phyloP scores from a whole-genome alignment of 2,888 invertebrate genomes.

The Tiliacea aurago region DNA sequence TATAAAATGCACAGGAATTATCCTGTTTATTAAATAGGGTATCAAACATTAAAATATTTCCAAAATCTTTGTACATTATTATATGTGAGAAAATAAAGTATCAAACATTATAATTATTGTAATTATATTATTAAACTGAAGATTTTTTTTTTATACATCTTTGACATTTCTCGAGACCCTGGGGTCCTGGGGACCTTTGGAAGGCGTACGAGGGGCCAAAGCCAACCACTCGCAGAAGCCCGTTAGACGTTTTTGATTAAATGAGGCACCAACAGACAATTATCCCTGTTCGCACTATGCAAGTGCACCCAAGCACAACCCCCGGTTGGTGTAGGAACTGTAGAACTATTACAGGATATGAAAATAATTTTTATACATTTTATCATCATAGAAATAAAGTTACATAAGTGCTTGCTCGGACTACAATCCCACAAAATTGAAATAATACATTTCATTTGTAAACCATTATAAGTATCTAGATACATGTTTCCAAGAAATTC shows the following conservation, averaged over 20 bases:
- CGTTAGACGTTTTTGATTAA: not conserved
- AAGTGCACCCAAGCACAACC: not conserved
- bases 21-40: conserved; percentile 57
- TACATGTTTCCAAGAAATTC: conserved; percentile 69
- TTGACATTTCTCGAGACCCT: not conserved
- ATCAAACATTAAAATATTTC: conserved; percentile 62
- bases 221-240: not conserved
- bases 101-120: conserved; percentile 39
- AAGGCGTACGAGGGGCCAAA: not conserved
- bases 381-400: conserved; percentile 51
- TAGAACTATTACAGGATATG: not conserved
- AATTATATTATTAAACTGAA: conserved; percentile 33
- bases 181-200: not conserved
- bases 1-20: conserved; percentile 55
- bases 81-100: conserved; percentile 37
- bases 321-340: too few relatives aligned
- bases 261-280: not conserved
- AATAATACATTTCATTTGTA: conserved; percentile 69
- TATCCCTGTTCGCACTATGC: not conserved
- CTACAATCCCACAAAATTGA: conserved; percentile 63
- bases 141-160: conserved; percentile 23
- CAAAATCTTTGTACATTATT: conserved; percentile 62
- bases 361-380: conserved; percentile 11
- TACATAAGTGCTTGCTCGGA: conserved; percentile 65
- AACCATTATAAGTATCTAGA: conserved; percentile 65